phyloP scores from a whole-genome alignment of 2,888 invertebrate species.

The Bimastos eiseni region DNA sequence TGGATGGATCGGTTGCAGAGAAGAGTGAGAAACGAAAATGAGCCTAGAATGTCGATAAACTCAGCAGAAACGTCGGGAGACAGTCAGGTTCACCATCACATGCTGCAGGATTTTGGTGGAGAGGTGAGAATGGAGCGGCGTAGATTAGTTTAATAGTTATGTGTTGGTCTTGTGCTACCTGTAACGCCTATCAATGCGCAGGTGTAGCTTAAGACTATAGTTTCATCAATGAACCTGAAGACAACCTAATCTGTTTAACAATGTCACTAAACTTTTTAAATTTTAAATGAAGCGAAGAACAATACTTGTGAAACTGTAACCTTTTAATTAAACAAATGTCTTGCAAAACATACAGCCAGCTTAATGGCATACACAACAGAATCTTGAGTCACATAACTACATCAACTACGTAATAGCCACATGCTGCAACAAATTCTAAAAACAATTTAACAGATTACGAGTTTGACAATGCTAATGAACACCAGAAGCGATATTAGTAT shows the following conservation, averaged over 20 bases:
- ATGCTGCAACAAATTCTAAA: neutral
- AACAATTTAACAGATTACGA: neutral
- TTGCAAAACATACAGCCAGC: neutral
- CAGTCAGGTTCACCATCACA: too few relatives aligned
- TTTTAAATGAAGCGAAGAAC: neutral
- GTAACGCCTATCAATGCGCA: too few relatives aligned
- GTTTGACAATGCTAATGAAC: neutral
- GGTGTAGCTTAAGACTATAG: too few relatives aligned
- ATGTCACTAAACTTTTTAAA: neutral
- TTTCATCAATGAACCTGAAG: neutral
- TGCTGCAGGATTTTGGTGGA: too few relatives aligned
- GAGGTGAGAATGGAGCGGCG: too few relatives aligned
- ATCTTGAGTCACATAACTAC: neutral
- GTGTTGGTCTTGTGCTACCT: too few relatives aligned
- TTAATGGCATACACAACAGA: neutral
- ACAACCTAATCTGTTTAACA: neutral
- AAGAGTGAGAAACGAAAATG: too few relatives aligned
- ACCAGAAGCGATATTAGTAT: too few relatives aligned
- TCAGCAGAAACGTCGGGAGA: too few relatives aligned
- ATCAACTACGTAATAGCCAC: neutral
- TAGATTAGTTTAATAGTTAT: too few relatives aligned
- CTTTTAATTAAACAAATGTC: neutral
- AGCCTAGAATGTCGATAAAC: too few relatives aligned
- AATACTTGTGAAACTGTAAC: constrained; percentile 6
- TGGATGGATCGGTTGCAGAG: too few relatives aligned